Conservation (phyloP, 2,113 vertebrate genomes). For the Phrynosoma blainvillii region DNA sequence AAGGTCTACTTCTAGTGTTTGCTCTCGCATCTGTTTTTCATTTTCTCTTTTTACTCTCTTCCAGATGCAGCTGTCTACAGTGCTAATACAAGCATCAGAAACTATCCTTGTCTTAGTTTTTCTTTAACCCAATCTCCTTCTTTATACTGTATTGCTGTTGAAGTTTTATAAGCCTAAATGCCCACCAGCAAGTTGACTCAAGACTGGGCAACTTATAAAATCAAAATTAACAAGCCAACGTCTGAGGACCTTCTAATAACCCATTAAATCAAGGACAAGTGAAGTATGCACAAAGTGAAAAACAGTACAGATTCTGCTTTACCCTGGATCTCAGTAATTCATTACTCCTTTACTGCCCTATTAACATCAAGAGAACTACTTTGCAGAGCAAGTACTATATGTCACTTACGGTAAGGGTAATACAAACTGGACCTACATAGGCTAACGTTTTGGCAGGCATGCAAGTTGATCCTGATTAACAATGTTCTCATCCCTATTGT, state of each 20-base stretch:
- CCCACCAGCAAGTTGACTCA: neutral
- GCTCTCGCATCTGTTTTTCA: slow-evolving; percentile 62
- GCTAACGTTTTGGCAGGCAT: neutral
- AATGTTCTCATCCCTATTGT: neutral
- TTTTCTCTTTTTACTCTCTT: slow-evolving; percentile 42
- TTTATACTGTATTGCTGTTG: neutral
- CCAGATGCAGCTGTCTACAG: slow-evolving; percentile 38
- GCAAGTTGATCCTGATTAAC: slow-evolving; percentile 36
- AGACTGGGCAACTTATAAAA: neutral
- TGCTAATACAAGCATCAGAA: slow-evolving; percentile 28
- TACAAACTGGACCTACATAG: fast-evolving
- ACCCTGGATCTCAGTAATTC: neutral
- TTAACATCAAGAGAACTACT: slow-evolving; percentile 19
- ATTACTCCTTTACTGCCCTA: neutral
- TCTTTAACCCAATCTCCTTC: neutral
- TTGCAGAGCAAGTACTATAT: neutral
- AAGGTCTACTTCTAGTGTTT: fast-evolving
- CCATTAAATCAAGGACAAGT: slow-evolving; percentile 4
- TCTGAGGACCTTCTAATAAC: neutral
- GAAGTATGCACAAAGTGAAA: neutral
- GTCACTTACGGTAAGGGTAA: neutral
- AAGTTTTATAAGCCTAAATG: neutral
- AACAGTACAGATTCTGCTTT: neutral
- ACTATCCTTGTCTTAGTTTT: neutral
- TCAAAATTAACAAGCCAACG: fast-evolving